Conservation (phyloP, 2,888 invertebrate species). For the Leucophenga maculata region DNA sequence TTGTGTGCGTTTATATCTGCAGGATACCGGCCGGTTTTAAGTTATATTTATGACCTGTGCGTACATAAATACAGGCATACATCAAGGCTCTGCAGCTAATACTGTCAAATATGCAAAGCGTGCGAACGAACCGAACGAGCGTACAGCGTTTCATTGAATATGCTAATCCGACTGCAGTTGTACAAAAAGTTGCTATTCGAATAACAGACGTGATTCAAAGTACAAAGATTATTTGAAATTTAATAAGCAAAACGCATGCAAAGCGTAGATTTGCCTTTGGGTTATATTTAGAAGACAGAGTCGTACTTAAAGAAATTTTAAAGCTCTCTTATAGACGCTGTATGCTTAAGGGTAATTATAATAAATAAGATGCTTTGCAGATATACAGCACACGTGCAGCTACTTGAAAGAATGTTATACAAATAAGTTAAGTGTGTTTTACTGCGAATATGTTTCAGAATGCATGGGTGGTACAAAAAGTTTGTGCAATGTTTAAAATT, state of each 20-base stretch:
- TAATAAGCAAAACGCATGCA: not conserved
- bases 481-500: too few relatives aligned
- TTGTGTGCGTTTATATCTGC: not conserved
- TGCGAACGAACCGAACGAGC: not conserved
- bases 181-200: too few relatives aligned
- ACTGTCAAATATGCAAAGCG: not conserved
- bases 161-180: conserved; percentile 9
- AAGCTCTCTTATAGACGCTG: too few relatives aligned
- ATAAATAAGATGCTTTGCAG: conserved; percentile 46
- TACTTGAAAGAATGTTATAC: too few relatives aligned
- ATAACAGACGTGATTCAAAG: too few relatives aligned
- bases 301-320: too few relatives aligned
- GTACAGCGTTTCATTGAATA: conserved; percentile 8
- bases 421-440: too few relatives aligned
- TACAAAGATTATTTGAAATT: too few relatives aligned
- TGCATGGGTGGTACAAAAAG: too few relatives aligned
- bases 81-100: not conserved
- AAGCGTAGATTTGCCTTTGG: not conserved
- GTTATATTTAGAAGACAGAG: too few relatives aligned
- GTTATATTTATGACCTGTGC: conserved; percentile 17
- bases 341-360: conserved; percentile 36
- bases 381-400: not conserved
- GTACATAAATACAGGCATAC: not conserved
- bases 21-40: conserved; percentile 21
- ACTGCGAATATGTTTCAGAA: too few relatives aligned